Percentiles rank a stretch among this genome's conserved stretches.
These are phyloP conservation scores for Stichodactyla helianthus DNA, from an alignment of 64 coral and sea anemone genomes.

Conservation along the genomic window DNA sequence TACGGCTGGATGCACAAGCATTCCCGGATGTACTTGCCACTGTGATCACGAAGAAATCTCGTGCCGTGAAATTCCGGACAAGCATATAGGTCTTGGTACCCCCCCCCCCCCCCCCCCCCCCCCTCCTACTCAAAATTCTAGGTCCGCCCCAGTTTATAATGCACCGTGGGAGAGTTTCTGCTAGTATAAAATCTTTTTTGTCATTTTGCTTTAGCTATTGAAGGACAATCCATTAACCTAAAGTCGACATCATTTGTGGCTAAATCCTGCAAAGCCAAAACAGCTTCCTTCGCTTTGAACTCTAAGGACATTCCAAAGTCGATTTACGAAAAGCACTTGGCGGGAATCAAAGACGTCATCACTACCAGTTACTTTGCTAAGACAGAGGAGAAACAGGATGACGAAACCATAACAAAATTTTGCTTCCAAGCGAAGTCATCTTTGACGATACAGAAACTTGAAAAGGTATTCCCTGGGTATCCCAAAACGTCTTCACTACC, in stretches of 20 bases:
- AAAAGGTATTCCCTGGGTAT: not conserved
- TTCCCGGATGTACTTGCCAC: no score
- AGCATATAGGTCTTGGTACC: no score
- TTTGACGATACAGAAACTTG: not conserved
- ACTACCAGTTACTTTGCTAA: slow-evolving; percentile 9
- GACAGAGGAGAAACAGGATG: not conserved
- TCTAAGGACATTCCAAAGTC: slow-evolving; percentile 17
- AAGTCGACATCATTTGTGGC: not conserved
- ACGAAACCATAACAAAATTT: slow-evolving; percentile 6
- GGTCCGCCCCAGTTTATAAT: no score
- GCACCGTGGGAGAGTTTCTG: not conserved
- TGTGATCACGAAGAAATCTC: no score
- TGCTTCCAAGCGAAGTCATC: not conserved
- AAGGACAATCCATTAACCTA: not conserved
- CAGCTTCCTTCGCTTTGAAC: slow-evolving; percentile 8
- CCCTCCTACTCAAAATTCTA: no score
- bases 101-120: no score
- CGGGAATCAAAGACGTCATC: not conserved
- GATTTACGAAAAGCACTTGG: not conserved
- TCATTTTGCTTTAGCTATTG: not conserved
- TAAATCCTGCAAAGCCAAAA: not conserved
- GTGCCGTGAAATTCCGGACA: no score
- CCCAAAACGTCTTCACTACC: not conserved
- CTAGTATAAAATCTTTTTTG: not conserved
- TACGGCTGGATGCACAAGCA: no score